phyloP scores from a whole-genome alignment of 2,113 vertebrate species.

The Larimichthys polyactis region DNA sequence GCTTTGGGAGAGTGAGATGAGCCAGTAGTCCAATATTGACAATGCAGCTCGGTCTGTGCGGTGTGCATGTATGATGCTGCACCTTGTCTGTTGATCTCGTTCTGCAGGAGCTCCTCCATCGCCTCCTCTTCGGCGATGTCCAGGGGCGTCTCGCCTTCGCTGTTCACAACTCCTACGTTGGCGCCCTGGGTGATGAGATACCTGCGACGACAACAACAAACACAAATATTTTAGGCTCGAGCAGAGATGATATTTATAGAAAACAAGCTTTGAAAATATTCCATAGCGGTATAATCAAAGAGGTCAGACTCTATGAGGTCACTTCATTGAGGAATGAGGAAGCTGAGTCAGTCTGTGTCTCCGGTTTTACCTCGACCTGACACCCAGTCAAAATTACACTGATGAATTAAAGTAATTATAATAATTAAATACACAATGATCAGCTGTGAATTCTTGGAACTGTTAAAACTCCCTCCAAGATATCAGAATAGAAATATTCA shows the following conservation, averaged over 20 bases:
- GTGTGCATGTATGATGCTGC: slow-evolving; percentile 13
- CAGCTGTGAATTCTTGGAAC: neutral
- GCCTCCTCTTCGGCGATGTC: slow-evolving; percentile 98
- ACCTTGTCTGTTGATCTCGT: slow-evolving; percentile 99
- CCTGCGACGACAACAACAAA: slow-evolving; percentile 73
- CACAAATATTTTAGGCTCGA: neutral
- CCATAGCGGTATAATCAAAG: neutral
- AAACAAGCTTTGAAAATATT: neutral
- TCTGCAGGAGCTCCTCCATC: slow-evolving; percentile 98
- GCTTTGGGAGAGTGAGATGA: neutral
- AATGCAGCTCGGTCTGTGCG: neutral
- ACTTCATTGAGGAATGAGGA: too few species aligned
- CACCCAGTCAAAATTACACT: neutral
- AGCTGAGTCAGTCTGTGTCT: neutral
- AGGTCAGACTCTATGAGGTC: neutral
- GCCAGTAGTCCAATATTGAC: neutral
- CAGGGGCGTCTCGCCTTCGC: slow-evolving; percentile 98
- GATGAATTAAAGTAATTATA: neutral
- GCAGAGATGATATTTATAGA: neutral
- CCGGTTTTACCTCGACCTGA: neutral
- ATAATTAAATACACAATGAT: neutral
- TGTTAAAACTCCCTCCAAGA: too few species aligned
- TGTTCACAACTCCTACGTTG: slow-evolving; percentile 96
- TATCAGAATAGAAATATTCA: neutral
- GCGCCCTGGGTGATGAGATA: slow-evolving; percentile 97